These are phyloP conservation scores for Chlamydotis undulata DNA, from an alignment of 2,113 vertebrate species.

Conservation along the genomic window DNA sequence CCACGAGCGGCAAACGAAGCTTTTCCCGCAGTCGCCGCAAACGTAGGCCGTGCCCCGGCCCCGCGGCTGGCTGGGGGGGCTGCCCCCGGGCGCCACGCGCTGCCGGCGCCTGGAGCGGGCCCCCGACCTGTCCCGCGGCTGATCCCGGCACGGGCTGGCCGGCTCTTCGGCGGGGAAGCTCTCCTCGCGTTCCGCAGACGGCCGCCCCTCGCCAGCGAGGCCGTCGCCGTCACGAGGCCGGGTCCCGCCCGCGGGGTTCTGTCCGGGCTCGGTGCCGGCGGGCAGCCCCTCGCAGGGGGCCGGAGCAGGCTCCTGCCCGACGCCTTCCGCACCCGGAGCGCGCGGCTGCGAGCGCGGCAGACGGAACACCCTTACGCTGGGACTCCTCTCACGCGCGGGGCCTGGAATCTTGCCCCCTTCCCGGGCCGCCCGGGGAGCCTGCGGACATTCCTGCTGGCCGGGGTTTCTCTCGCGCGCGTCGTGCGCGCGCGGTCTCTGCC, in stretches of 20 bases:
- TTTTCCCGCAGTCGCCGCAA: neutral
- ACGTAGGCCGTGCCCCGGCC: constrained; percentile 65
- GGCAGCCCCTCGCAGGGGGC: neutral
- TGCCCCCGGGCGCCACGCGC: constrained; percentile 10
- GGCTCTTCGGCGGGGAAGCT: neutral
- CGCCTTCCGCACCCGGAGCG: rapidly evolving
- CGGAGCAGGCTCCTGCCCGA: neutral
- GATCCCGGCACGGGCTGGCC: constrained; percentile 66
- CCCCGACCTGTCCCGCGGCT: neutral
- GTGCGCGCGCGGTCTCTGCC: neutral
- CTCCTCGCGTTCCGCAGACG: neutral
- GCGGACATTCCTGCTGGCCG: neutral
- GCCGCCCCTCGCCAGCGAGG: neutral
- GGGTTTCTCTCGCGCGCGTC: neutral
- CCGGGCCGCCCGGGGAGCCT: neutral
- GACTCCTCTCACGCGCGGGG: neutral
- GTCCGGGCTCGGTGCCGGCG: rapidly evolving
- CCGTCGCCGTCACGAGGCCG: rapidly evolving
- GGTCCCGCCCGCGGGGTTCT: rapidly evolving
- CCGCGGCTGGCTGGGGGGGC: constrained; percentile 59
- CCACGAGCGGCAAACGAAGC: constrained; percentile 10
- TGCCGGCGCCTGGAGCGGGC: constrained; percentile 17
- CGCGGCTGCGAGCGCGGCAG: neutral
- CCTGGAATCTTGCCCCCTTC: neutral
- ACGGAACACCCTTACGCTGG: neutral